Evolutionary conservation across 1,140 invertebrate species (phyloP), one percentile per base, ranked within the genome.

Genomic region (Drosophila arizonae): DNA sequence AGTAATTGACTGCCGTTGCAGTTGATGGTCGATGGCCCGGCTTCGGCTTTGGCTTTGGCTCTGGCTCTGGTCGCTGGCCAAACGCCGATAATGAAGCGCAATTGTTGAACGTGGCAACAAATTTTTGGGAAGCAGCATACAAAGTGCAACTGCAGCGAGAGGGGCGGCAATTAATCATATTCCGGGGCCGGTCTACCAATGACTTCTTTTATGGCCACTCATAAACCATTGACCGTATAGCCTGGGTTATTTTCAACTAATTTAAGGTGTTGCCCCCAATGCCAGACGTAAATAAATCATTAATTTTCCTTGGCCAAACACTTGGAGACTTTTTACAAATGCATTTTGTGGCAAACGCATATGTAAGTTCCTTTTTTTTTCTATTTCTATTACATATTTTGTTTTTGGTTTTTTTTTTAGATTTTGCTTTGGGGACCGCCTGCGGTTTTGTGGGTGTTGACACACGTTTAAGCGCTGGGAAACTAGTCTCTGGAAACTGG

Each of bases 391-490:
- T 39, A 2, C 11, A 11, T 39, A 9, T 2, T 36, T 3, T 36
- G 2, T 36, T 9, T 36, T 9, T 36, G 8, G 6, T 6, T 33
- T 28, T 28, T 30, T 30, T 30, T 4, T 4, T 30, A 6, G 28
- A 30, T 45, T 62, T 10, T 46, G 41, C 61, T 28, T 48, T 21
- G 73, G 48, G 17, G 56, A 71, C 79, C 81, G 57, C 81, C 81
- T 75, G 81, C 64, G 60, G 77, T 77, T 84, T 85, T 85, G 81
- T 80, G 81, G 81, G 81, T 85, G 81, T 85, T 85, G 81, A 85
- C 81, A 85, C 74, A 68, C 70, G 77, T 73, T 66, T 78, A 77
- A 69, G 61, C 17, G 48, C 30, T 43, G 62, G 41, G 30, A 52
- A 68, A 64, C 75, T 33, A 65, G 26, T 52, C 51, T 52, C 51